Percentiles rank a stretch among this genome's conserved stretches.
phyloP scores from a whole-genome alignment of 2,888 invertebrate species.

The Anthophora plumipes region DNA sequence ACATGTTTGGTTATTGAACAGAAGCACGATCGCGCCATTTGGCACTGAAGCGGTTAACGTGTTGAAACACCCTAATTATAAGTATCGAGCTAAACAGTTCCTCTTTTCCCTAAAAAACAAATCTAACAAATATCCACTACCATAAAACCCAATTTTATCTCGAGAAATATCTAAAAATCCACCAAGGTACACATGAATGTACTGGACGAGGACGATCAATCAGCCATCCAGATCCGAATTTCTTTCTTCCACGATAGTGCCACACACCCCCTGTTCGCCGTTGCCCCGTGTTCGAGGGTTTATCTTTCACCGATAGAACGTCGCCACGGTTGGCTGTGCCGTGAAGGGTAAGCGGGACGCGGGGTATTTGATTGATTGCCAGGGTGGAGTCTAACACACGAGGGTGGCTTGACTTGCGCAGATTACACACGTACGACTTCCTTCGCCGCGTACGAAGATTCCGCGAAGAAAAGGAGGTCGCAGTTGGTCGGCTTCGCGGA shows the following conservation, averaged over 20 bases:
- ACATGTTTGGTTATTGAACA: too few species aligned
- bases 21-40: too few species aligned
- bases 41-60: too few species aligned
- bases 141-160: not conserved
- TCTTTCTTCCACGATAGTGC: constrained; percentile 38
- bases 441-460: constrained; percentile 44
- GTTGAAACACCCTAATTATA: too few species aligned
- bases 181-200: not conserved
- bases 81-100: too few species aligned
- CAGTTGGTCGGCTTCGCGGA: constrained; percentile 41
- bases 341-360: constrained; percentile 30
- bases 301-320: constrained; percentile 68
- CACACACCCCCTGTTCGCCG: constrained; percentile 36
- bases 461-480: constrained; percentile 59
- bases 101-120: too few species aligned
- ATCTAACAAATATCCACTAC: too few species aligned
- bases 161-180: not conserved
- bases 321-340: constrained; percentile 61
- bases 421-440: constrained; percentile 64
- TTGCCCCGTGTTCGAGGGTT: constrained; percentile 46
- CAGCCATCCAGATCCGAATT: constrained; percentile 9
- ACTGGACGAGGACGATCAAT: constrained; percentile 3
- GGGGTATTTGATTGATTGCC: constrained; percentile 78
- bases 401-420: constrained; percentile 75
- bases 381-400: constrained; percentile 80